Evolutionary conservation across 2,113 vertebrate genomes (phyloP), one percentile per base, ranked within the genome.

Genomic region (Zosterops pallidus): DNA sequence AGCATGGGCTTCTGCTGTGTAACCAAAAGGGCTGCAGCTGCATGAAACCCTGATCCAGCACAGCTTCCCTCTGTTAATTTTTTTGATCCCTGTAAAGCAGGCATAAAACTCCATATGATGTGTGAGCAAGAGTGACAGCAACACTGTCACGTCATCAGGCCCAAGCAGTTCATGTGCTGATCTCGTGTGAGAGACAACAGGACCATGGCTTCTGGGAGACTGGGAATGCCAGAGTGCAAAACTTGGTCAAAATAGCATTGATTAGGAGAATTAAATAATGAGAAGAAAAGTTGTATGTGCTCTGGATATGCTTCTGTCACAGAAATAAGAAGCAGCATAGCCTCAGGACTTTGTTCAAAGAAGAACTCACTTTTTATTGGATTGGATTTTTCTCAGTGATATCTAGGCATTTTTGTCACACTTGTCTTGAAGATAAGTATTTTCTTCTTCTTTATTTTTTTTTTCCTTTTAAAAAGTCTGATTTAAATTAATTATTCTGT

Each of bases 191-290:
- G 57, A 57, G 19, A 37, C 29, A 49, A 9, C 13, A 81, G 33
- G 19, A 46, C 19, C 0, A 0, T 2, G 9, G 5, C 28, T 78
- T 88, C 59, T 39, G 31, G 28, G 23, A 23, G 4, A 28, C 8
- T 37, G 52, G 13, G 15, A 69, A 80, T 1, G 9, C 20, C 18
- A 29, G 52, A 64, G 10, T 14, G 84, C 55, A 82, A 87, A 91
- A n/a, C 9, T 29, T 57, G 42, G 31, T n/a, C 37, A 79, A 79
- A 89, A 55, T 14, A 76, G 2, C 26, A 29, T 31, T 11, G 26
- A 28, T 72, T 42, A 79, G 44, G 49, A 44, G 28, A 69, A 83
- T 28, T 41, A 86, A 77, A 44, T 72, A 49, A 46, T 12, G 19
- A 77, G 24, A 29, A 71, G 22, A 42, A 53, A 71, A 90, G 8